Base-by-base conservation (phyloP, 2,113 vertebrate species). In the Takifugu bimaculatus region DNA sequence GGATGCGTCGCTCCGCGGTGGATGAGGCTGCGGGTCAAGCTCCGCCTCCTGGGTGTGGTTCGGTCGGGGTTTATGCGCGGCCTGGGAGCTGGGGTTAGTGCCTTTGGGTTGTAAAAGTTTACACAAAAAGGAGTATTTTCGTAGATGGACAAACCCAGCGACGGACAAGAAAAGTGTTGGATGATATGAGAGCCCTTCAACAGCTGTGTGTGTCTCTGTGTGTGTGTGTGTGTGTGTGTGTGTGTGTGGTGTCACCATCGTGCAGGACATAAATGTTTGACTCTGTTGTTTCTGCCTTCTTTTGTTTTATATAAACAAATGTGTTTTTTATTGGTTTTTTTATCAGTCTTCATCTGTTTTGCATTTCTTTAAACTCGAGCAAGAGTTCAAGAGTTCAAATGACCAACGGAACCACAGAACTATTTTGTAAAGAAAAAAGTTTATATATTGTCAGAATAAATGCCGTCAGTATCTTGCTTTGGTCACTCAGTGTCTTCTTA, bases 21-120 rank as follows among this genome's bases (percentile, higher is more conserved):
- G 28, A 5, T 6, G 29, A 32, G 29, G 29, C 29, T 32, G 29
- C 5, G 28, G 28, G 3, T 29, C 29, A 32, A 3, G 29, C 7
- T 32, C 7, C 1, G 4, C 29, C 4, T 4, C 5, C 29, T 4
- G 29, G 29, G 5, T 32, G 29, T 32, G 29, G 29, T 32, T 5
- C 3, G 49, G 20, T 9, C 12, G 13, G 50, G 57, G 60, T 54
- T n/a, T 35, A 35, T 13, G n/a, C 50, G n/a, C 48, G 4, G 50
- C 53, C 20, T 2, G 14, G 56, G 50, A 72, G 28, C 73, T 61
- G 29, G 51, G 75, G 79, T 79, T 26, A 83, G 88, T 89, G 88
- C 88, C 88, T 89, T 89, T 39, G 75, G 86, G 81, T 83, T 88
- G 86, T 62, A 80, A 75, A 86, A 52, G 77, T 88, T 89, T 87